Evolutionary conservation across 2,888 invertebrate species (phyloP), one percentile per base, ranked within the genome.

Genomic region (Timandra comae): DNA sequence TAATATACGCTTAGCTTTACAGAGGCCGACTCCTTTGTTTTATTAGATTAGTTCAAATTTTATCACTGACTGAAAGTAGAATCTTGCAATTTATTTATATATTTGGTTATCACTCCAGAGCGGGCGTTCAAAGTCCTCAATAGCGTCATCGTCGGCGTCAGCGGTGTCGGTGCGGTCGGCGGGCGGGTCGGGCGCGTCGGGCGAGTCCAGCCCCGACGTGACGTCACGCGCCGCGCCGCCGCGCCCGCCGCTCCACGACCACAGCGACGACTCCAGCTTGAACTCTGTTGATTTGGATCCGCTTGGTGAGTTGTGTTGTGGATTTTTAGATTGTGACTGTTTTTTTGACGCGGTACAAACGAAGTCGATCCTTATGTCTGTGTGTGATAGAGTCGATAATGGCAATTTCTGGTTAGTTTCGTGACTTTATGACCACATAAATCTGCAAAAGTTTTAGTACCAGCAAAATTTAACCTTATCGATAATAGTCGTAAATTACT

Each of bases 241-340:
- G 0, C 75, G 86, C 30, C 75, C 82, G 0, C 87, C 88, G 1
- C 62, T 64, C 9, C 71, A 73, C 43, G 79, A 77, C 53, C 82
- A 82, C 46, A 95, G 95, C 52, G 96, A 97, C 60, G 96, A 96
- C 64, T 96, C 96, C 37, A 96, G 96, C 35, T 87, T 98, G 40
- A 98, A 97, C 72, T 96, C 96, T 45, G 93, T 96, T 33, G 96
- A 96, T 56, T 81, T 95, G 49, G 95, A 95, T 63, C 91, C 91
- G 4, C 84, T 91, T 55, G 90, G 89, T 59, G 75, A 79, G 71
- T n/a, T n/a, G n/a, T n/a, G n/a, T n/a, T n/a, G n/a, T n/a, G n/a
- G n/a, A n/a, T n/a, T n/a, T n/a, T n/a, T n/a, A n/a, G n/a, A n/a
- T n/a, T n/a, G n/a, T n/a, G n/a, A n/a, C n/a, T n/a, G n/a, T n/a